Evolutionary conservation across 2,797 vertebrate genomes (phyloP).

Genomic region (Bovichtus diacanthus): DNA sequence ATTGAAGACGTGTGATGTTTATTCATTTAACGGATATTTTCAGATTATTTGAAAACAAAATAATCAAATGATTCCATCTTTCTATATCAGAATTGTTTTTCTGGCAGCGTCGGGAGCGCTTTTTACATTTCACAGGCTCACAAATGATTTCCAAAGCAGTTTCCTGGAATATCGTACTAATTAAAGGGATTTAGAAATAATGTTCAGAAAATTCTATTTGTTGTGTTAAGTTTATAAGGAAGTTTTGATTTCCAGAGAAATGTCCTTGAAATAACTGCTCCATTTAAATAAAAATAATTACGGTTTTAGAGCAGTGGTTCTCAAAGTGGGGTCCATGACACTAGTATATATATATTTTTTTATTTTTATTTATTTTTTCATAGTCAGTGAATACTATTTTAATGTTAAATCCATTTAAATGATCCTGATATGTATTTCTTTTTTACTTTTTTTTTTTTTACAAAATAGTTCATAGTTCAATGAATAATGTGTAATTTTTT

Average conservation of each 20-base stretch:
- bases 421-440: too few relatives aligned
- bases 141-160: neutral
- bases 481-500: too few relatives aligned
- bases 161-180: neutral
- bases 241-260: neutral
- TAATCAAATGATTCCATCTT: neutral
- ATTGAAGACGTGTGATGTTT: neutral
- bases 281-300: neutral
- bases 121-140: neutral
- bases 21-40: neutral
- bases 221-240: neutral
- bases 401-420: too few relatives aligned
- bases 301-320: too few relatives aligned
- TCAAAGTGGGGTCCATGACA: too few relatives aligned
- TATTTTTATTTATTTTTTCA: too few relatives aligned
- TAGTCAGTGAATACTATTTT: too few relatives aligned
- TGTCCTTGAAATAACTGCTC: neutral
- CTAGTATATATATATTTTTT: too few relatives aligned
- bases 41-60: neutral
- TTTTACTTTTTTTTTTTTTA: too few relatives aligned
- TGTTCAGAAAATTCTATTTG: neutral
- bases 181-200: neutral
- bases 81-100: neutral
- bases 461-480: too few relatives aligned
- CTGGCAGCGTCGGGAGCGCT: neutral